Evolutionary conservation across 1,140 invertebrate species (phyloP).

Genomic region (Danaus melanippus): DNA sequence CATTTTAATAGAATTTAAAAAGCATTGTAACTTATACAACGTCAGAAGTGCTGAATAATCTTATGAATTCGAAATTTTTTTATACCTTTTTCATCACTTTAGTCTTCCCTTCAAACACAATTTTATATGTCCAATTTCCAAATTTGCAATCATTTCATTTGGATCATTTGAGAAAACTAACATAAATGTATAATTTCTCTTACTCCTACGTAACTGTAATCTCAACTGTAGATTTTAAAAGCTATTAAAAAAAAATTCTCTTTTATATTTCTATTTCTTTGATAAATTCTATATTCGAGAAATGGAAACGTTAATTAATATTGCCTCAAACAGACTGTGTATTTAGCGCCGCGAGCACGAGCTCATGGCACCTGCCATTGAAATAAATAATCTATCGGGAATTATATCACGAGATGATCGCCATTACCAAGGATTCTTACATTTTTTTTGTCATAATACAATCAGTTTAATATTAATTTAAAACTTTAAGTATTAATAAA

Average conservation of each 20-base stretch:
- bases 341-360: conserved; percentile 4
- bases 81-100: no score
- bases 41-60: conserved; percentile 3
- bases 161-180: no score
- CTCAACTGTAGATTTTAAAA: background rate
- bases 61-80: background rate
- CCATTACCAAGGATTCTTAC: no score
- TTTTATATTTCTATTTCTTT: conserved; percentile 2
- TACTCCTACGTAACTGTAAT: background rate
- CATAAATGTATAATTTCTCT: no score
- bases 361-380: no score
- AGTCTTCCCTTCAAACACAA: conserved; percentile 1
- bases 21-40: background rate
- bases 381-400: no score
- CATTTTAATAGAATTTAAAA: background rate
- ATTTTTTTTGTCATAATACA: no score
- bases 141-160: no score
- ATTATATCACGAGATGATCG: no score
- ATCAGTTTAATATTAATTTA: background rate
- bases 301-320: conserved; percentile 11
- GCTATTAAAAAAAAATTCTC: conserved; percentile 1
- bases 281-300: conserved; percentile 7
- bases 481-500: background rate
- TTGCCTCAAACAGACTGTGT: conserved; percentile 9
- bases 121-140: background rate